A percentile compares a stretch with the other conserved stretches of the same genome.
Evolutionary conservation across 2,797 vertebrate species (phyloP).

Genomic region (Thunnus albacares): DNA sequence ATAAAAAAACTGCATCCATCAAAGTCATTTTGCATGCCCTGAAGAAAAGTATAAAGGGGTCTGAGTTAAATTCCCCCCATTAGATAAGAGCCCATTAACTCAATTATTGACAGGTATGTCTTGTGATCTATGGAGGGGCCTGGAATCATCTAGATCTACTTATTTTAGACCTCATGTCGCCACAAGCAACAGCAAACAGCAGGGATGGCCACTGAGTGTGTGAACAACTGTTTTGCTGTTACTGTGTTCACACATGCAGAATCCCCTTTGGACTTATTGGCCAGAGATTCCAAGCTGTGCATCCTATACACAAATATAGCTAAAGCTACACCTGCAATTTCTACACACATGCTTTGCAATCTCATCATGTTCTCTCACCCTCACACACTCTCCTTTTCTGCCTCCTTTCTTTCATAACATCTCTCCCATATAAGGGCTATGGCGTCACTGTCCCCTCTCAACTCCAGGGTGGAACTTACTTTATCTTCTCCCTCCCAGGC

Average conservation of each 20-base stretch:
- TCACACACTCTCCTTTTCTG: slow-evolving; percentile 14
- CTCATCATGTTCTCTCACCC: slow-evolving; percentile 22
- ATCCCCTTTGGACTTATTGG: slow-evolving; percentile 69
- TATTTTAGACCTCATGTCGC: slow-evolving; percentile 79
- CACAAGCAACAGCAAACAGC: slow-evolving; percentile 76
- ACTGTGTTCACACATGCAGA: slow-evolving; percentile 69
- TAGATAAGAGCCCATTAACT: slow-evolving; percentile 79
- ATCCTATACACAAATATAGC: slow-evolving; percentile 42
- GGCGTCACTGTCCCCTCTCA: slow-evolving; percentile 52
- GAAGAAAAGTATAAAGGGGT: slow-evolving; percentile 48
- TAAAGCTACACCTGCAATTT: slow-evolving; percentile 39
- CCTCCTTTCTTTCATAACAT: slow-evolving; percentile 39
- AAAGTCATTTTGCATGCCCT: slow-evolving; percentile 73
- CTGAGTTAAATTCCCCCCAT: slow-evolving; percentile 48
- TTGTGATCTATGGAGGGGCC: slow-evolving; percentile 56
- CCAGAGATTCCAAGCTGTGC: slow-evolving; percentile 55
- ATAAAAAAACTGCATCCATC: slow-evolving; percentile 66
- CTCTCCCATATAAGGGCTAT: slow-evolving; percentile 27
- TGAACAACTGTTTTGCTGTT: slow-evolving; percentile 53
- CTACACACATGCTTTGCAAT: slow-evolving; percentile 9
- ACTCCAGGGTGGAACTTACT: slow-evolving; percentile 46
- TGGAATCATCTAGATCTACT: slow-evolving; percentile 54
- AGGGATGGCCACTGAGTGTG: slow-evolving; percentile 58
- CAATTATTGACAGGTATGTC: slow-evolving; percentile 80
- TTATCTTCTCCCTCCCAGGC: slow-evolving; percentile 53